phyloP scores from a whole-genome alignment of 2,888 invertebrate species.

The Leptinotarsa juncta region DNA sequence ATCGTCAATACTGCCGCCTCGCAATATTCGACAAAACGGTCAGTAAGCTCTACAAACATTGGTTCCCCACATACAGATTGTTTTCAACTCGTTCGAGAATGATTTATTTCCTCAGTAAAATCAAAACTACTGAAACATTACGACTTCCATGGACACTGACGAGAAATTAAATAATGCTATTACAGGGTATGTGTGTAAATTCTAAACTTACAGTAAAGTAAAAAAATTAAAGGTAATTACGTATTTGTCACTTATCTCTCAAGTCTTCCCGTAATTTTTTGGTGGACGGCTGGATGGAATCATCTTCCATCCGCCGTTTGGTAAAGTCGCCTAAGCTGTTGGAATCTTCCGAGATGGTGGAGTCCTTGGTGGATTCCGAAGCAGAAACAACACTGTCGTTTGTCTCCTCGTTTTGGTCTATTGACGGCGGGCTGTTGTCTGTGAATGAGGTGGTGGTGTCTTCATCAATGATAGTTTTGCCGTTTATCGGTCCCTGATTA shows the following conservation, averaged over 20 bases:
- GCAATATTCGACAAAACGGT: background rate
- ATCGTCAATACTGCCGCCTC: background rate
- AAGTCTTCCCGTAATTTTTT: slow-evolving; percentile 68
- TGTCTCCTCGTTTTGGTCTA: slow-evolving; percentile 68
- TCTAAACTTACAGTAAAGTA: slow-evolving; percentile 54
- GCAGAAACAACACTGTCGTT: slow-evolving; percentile 68
- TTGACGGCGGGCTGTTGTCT: slow-evolving; percentile 76
- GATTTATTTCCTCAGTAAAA: slow-evolving; percentile 5
- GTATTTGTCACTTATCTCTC: slow-evolving; percentile 69
- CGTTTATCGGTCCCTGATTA: slow-evolving; percentile 73
- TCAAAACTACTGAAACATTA: slow-evolving; percentile 6
- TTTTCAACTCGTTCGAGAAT: slow-evolving; percentile 5
- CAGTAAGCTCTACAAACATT: slow-evolving; percentile 8
- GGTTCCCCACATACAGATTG: background rate
- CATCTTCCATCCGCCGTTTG: slow-evolving; percentile 61
- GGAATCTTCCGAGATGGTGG: slow-evolving; percentile 51
- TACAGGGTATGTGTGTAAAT: slow-evolving; percentile 50
- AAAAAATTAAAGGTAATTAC: slow-evolving; percentile 56
- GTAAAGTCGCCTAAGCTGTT: slow-evolving; percentile 54
- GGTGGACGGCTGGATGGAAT: slow-evolving; percentile 67
- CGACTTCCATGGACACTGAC: slow-evolving; percentile 17
- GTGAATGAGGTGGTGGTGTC: slow-evolving; percentile 81
- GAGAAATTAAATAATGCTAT: slow-evolving; percentile 42
- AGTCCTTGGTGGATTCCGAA: slow-evolving; percentile 64
- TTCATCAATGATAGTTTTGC: slow-evolving; percentile 70